Evolutionary conservation across 2,113 vertebrate genomes (phyloP), one percentile per base, ranked within the genome.

Genomic region (Gallinago jamesoni): DNA sequence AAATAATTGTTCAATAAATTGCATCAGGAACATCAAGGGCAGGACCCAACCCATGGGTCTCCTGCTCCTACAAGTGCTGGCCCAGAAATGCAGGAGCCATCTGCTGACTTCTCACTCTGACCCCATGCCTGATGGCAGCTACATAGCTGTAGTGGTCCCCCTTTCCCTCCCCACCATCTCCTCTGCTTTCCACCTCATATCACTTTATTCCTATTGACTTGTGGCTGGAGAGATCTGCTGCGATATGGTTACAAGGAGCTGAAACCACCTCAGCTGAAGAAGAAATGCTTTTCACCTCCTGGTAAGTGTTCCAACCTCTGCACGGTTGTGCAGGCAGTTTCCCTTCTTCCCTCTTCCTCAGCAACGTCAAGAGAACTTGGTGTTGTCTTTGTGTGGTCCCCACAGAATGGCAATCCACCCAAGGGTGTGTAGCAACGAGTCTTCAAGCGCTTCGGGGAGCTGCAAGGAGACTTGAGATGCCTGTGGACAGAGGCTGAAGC

Each of bases 201-300:
- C 52, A 5, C 33, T 55, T 45, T 17, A 37, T 84, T 84, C 27
- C 28, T 31, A 2, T 2, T 48, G 70, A 39, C 30, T 23, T 27
- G 9, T 45, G 48, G 53, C 48, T 21, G 7, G 12, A 11, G 41
- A 75, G 27, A 23, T 45, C 37, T 83, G 57, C 67, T 83, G 67
- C 0, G 0, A 8, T 35, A 0, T 0, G 1, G 24, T 68, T n/a
- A 45, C 25, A 30, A 23, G 52, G 10, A 63, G 14, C 0, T 39
- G 41, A 89, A 86, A 68, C 14, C 24, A 16, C 33, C 45, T 69
- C 4, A 67, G 66, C 10, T 0, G 0, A 66, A 84, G 47, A 47
- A 21, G 21, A 48, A 73, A 28, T 6, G 10, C 19, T 60, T 73
- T 80, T 50, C 55, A 8, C 20, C 39, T 64, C 63, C 63, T 18